Percentiles rank a stretch among this genome's conserved stretches.
Conservation (phyloP, 1,140 invertebrate species). For the Adelges cooleyi region DNA sequence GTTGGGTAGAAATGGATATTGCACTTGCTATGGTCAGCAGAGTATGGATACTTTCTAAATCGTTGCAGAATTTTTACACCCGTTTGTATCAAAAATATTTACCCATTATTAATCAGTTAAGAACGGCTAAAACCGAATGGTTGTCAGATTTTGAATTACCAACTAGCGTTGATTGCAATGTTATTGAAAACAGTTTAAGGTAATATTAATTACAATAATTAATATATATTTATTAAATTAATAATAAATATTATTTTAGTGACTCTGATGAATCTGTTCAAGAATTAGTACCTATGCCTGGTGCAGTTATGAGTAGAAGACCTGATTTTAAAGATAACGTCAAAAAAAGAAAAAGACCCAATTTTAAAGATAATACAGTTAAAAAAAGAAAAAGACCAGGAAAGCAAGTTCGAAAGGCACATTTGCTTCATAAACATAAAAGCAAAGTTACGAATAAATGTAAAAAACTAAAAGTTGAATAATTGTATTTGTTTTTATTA, state of each 20-base stretch:
- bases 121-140: not conserved
- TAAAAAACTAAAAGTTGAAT: no score
- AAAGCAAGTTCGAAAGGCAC: conserved; percentile 1
- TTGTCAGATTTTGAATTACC: conserved; percentile 2
- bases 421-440: no score
- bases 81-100: not conserved
- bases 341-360: not conserved
- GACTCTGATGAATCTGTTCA: not conserved
- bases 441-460: not conserved
- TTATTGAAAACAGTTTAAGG: not conserved
- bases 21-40: conserved; percentile 18
- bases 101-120: not conserved
- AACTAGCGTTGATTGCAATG: not conserved
- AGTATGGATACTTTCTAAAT: conserved; percentile 13
- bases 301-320: conserved; percentile 11
- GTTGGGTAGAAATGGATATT: conserved; percentile 20
- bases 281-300: not conserved
- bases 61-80: not conserved
- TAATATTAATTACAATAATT: not conserved
- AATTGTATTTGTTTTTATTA: no score
- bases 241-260: not conserved
- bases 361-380: no score
- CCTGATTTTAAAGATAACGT: not conserved
- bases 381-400: conserved; percentile 10
- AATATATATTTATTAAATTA: not conserved